Evolutionary conservation across 2,113 vertebrate genomes (phyloP).

Genomic region (Steatornis caripensis): DNA sequence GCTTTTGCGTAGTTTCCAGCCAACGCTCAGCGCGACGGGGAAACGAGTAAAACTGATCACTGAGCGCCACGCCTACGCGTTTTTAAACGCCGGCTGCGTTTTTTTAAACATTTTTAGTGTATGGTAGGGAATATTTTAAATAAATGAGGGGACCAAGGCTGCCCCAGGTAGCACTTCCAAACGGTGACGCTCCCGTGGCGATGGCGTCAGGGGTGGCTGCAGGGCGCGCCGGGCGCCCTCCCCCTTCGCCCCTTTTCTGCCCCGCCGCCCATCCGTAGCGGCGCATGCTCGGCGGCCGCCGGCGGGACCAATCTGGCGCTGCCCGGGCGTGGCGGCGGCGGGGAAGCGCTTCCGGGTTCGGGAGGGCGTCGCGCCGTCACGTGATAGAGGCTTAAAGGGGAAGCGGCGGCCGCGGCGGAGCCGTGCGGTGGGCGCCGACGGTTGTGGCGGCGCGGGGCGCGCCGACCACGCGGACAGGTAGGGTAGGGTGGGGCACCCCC

Average conservation of each 20-base stretch:
- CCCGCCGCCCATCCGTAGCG: neutral
- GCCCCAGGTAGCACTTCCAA: neutral
- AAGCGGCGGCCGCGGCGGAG: neutral
- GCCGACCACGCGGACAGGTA: neutral
- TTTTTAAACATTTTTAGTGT: neutral
- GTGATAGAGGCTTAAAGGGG: neutral
- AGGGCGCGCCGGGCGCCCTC: too few species aligned
- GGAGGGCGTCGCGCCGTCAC: neutral
- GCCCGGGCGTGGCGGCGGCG: neutral
- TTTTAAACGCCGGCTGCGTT: neutral
- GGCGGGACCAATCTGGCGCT: neutral
- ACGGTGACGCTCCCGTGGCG: too few species aligned
- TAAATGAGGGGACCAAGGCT: neutral
- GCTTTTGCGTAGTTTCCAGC: neutral
- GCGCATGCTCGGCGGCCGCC: neutral
- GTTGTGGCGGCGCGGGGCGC: neutral
- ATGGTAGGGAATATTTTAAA: neutral
- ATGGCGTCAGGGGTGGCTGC: too few species aligned
- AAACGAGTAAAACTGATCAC: fast-evolving
- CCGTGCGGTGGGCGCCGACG: neutral
- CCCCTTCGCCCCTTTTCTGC: too few species aligned
- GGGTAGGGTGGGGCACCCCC: too few species aligned
- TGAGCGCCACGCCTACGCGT: neutral
- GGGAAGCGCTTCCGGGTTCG: neutral
- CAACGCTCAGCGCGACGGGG: neutral